Percentiles rank a stretch among this genome's conserved stretches.
These are phyloP conservation scores for Epinotia bilunana DNA, from an alignment of 2,888 invertebrate species.

Conservation along the genomic window DNA sequence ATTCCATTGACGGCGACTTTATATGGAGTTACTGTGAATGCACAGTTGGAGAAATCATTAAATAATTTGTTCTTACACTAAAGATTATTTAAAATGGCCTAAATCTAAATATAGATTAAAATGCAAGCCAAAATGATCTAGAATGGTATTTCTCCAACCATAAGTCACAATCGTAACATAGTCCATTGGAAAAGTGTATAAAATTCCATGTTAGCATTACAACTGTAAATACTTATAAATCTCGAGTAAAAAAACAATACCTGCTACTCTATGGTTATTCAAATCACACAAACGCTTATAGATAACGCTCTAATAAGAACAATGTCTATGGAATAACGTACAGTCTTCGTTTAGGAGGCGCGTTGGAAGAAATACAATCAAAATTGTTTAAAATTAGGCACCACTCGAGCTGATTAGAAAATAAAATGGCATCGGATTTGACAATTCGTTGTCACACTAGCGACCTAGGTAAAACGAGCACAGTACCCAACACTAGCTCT, in stretches of 20 bases:
- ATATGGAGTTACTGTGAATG: constrained; percentile 4
- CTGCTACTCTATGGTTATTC: constrained; percentile 63
- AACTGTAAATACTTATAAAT: constrained; percentile 44
- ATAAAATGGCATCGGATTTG: constrained; percentile 60
- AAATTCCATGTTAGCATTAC: constrained; percentile 34
- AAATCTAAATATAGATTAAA: constrained; percentile 40
- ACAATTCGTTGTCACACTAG: constrained; percentile 61
- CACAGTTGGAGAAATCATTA: constrained; percentile 21
- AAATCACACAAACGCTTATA: constrained; percentile 70
- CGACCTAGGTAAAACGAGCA: constrained; percentile 14
- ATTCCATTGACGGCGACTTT: no score
- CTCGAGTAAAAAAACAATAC: constrained; percentile 50
- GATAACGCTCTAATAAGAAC: constrained; percentile 57
- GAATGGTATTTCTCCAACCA: constrained; percentile 29
- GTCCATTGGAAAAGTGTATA: constrained; percentile 27
- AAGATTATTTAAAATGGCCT: constrained; percentile 32
- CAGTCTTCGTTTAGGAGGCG: constrained; percentile 63
- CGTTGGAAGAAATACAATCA: constrained; percentile 46
- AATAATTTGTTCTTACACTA: constrained; percentile 21
- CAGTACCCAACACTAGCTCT: neutral
- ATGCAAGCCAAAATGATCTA: constrained; percentile 31
- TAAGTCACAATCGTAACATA: neutral
- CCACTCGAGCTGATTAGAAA: constrained; percentile 56
- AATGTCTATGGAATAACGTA: constrained; percentile 62
- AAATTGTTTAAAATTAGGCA: constrained; percentile 68